Evolutionary conservation across 2,888 invertebrate species (phyloP).

Genomic region (Syrphus vitripennis): DNA sequence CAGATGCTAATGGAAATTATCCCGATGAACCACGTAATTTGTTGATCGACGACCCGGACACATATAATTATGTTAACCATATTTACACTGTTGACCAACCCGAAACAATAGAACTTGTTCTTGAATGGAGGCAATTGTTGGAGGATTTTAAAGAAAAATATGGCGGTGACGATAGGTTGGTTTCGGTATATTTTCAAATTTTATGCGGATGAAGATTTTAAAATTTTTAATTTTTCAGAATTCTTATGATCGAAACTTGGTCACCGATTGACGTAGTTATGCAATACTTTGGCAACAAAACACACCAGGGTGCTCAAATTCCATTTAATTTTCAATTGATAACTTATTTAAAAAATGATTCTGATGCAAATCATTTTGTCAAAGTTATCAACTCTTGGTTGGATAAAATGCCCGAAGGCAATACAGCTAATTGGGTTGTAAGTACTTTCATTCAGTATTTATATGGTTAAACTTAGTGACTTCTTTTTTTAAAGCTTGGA

Average conservation of each 20-base stretch:
- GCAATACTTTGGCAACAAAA: slow-evolving; percentile 83
- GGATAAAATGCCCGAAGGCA: slow-evolving; percentile 83
- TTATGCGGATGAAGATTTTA: too few species aligned
- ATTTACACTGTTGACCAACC: slow-evolving; percentile 84
- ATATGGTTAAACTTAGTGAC: background rate
- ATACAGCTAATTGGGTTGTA: slow-evolving; percentile 87
- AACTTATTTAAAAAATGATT: slow-evolving; percentile 82
- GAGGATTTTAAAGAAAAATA: slow-evolving; percentile 80
- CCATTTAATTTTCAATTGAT: slow-evolving; percentile 81
- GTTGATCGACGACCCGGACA: slow-evolving; percentile 78
- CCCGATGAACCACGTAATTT: too few species aligned
- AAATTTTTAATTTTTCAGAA: slow-evolving; percentile 73
- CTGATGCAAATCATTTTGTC: slow-evolving; percentile 82
- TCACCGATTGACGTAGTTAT: slow-evolving; percentile 83
- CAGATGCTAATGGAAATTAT: too few species aligned
- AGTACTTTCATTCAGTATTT: slow-evolving; percentile 75
- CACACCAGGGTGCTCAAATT: slow-evolving; percentile 67
- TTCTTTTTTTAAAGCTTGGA: background rate
- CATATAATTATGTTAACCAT: slow-evolving; percentile 83
- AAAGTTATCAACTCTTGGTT: slow-evolving; percentile 84
- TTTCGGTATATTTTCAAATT: background rate
- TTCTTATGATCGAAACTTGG: slow-evolving; percentile 85
- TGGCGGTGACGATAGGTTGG: too few species aligned
- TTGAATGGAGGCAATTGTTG: slow-evolving; percentile 83
- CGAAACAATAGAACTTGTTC: slow-evolving; percentile 83